Evolutionary conservation across 2,888 invertebrate genomes (phyloP), one percentile per base, ranked within the genome.

Genomic region (Chydorus sphaericus): DNA sequence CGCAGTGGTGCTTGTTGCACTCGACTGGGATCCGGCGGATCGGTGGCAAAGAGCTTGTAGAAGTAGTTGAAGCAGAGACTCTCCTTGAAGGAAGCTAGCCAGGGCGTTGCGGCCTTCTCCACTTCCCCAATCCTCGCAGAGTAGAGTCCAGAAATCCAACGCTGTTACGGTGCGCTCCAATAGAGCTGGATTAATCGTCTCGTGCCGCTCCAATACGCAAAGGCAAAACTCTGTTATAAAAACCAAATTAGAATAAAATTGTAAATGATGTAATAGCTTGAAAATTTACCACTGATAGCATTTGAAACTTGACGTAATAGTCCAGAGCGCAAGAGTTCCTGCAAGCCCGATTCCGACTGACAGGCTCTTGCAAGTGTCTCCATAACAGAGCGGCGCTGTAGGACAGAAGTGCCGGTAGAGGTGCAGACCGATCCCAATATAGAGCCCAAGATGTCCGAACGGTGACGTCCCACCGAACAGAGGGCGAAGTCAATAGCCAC

Each of bases 391-490:
- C 28, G 23, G 4, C 26, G 28, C 11, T 23, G 20, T 10, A 44
- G 44, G 18, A 44, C n/a, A 23, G 44, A 49, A 58, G 57, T 28
- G 58, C 57, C 58, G n/a, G 58, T 59, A 31, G 61, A 58, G 48
- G 11, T 28, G 16, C 20, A 36, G 69, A 89, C 79, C 66, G 80
- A 80, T 65, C 81, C 79, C 57, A 91, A 70, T 30, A 91, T 68
- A 61, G 79, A 73, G 48, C 79, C 80, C 66, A 89, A 91, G 54
- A 85, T 72, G 60, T 82, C 81, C 0, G 88, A 84, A 62, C 82
- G 78, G 30, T 89, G 84, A 69, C 83, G 85, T 69, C 90, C 91
- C 66, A 90, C 76, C 4, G 90, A 83, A 68, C 91, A 92, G 51
- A 92, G 70, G 55, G 89, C 77, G 65, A 85, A 80, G 70, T 92